Percentiles rank a stretch among this genome's conserved stretches.
phyloP scores from a whole-genome alignment of 2,888 invertebrate genomes.

The Elegia similella region DNA sequence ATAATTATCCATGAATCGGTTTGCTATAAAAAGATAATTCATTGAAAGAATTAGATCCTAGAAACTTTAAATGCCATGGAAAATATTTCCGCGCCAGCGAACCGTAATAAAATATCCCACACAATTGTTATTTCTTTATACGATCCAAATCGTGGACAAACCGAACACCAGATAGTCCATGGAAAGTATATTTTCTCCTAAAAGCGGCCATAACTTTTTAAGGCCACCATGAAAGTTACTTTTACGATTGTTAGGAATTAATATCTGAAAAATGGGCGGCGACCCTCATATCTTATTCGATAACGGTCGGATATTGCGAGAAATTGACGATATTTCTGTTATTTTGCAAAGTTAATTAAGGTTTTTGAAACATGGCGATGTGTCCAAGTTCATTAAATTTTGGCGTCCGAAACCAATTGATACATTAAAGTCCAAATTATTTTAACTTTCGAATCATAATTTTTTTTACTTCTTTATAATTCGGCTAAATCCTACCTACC shows the following conservation, averaged over 20 bases:
- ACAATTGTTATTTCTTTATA: constrained; percentile 60
- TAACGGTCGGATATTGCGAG: constrained; percentile 52
- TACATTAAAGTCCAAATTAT: too few species aligned
- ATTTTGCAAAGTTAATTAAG: neutral
- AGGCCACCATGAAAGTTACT: constrained; percentile 69
- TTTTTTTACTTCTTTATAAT: too few species aligned
- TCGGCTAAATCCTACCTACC: too few species aligned
- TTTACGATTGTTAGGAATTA: constrained; percentile 79
- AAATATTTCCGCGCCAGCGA: constrained; percentile 19
- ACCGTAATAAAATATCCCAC: constrained; percentile 52
- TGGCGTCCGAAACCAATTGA: too few species aligned
- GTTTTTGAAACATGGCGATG: neutral
- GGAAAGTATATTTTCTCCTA: constrained; percentile 64
- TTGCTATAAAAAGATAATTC: neutral
- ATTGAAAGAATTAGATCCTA: neutral
- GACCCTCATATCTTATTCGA: constrained; percentile 64
- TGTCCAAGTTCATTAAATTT: too few species aligned
- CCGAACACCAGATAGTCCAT: constrained; percentile 60
- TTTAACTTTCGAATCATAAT: too few species aligned
- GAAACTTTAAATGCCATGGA: neutral
- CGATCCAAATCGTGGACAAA: constrained; percentile 58
- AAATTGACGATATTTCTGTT: constrained; percentile 47
- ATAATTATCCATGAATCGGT: too few species aligned
- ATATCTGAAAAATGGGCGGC: constrained; percentile 74
- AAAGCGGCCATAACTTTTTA: constrained; percentile 70